Base-by-base conservation (phyloP, 2,113 vertebrate species). In the Dasyprocta punctata region DNA sequence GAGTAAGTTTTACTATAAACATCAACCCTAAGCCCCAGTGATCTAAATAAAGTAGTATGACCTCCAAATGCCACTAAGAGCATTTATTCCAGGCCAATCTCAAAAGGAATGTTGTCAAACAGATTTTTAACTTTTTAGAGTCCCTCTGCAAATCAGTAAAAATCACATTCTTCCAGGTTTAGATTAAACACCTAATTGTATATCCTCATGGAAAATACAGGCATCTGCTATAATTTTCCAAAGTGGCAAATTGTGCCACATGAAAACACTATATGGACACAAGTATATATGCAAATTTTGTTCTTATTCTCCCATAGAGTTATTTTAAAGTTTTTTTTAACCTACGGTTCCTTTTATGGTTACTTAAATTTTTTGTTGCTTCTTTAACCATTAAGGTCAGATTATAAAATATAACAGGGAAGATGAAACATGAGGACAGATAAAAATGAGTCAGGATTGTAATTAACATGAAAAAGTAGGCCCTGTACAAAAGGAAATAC, bases 11-110 rank as follows among this genome's bases (percentile, higher is more conserved):
- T 73, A 98, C 93, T 84, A 90, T 84, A 63, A 73, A 84, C 97
- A 96, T 89, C 94, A 94, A 96, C 83, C 20, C 2, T 44, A 93
- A 98, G 84, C 52, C 86, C 78, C 33, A 93, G 38, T 47, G 71
- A 95, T 92, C 82, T 52, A 89, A 96, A 61, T 93, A 54, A 28
- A 96, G 65, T 94, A 96, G 80, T 96, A 97, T 94, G 60, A 92
- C 86, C 92, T 97, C 93, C 56, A 97, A 91, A 97, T 78, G 22
- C 49, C 69, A 93, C 63, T 83, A 33, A 58, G 86, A 97, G 97
- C 92, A 97, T 94, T 90, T 97, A 67, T 58, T 92, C 88, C 97
- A 98, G 89, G 83, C 47, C 71, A 95, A 26, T 88, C 97, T 75
- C 93, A 90, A 89, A 10, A 65, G 95, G 92, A 98, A 96, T 54